Evolutionary conservation across 2,797 vertebrate genomes (phyloP), one percentile per base, ranked within the genome.

Genomic region (Hippocampus kuda): DNA sequence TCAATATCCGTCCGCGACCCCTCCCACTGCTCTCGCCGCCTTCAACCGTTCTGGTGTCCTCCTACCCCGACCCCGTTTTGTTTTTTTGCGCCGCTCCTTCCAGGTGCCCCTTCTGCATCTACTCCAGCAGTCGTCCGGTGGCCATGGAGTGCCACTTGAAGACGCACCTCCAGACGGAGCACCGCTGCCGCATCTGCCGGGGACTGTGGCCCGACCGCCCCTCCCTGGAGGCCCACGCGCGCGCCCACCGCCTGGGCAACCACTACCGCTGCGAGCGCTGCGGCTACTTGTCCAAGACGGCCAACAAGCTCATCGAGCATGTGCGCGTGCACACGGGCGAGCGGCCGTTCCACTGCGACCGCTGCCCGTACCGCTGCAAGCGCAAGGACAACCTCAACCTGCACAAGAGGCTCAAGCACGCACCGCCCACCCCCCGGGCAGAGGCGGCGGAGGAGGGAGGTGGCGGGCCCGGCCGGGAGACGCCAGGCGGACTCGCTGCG

Each of bases 351-450:
- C 97, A 95, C 94, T 99, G 97, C 92, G 97, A 99, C 92, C 95
- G 95, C 93, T 99, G 97, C 92, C 92, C 94, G 88, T 99, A 99
- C 86, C 97, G 97, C 95, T 99, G 97, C 93, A 98, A 98, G 88
- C 97, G 97, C 92, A 99, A 99, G 94, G 97, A 99, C 95, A 99
- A 99, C 97, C 96, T 99, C 88, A 98, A 98, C 90, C 93, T 99
- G 93, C 97, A 99, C 95, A 98, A 97, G 92, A 97, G 94, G 92
- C 94, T 99, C 90, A 99, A 98, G 90, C 97, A 99, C 71, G 94
- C 95, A 72, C 95, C 95, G 61, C 94, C 56, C 56, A 4, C 26
- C 13, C 56, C 26, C 24, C 56, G 90, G 90, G 88, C 0, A 91
- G 85, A 59, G 81, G 79, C 24, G n/a, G 68, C n/a, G 66, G 80